Conservation (phyloP, 2,113 vertebrate species). For the Rallus limicola region DNA sequence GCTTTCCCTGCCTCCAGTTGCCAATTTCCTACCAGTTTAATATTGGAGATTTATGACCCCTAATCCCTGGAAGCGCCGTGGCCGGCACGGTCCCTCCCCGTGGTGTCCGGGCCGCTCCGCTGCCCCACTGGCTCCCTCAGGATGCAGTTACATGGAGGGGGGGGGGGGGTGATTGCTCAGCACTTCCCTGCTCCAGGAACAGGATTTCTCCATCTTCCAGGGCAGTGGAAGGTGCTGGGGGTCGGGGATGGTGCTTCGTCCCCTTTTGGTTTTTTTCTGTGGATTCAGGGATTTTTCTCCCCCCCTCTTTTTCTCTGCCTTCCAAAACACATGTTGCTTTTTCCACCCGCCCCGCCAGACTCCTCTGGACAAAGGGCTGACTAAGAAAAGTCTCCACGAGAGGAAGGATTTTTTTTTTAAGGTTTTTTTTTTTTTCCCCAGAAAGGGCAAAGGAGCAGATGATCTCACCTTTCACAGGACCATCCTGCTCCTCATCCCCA, state of each 20-base stretch:
- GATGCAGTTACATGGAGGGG: background rate
- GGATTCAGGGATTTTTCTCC: background rate
- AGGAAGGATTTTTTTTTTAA: slow-evolving; percentile 15
- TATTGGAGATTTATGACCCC: slow-evolving; percentile 44
- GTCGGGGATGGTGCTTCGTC: background rate
- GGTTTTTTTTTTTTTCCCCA: slow-evolving; percentile 54
- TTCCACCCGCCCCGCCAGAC: slow-evolving; percentile 74
- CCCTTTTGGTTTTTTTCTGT: background rate
- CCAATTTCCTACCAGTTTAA: slow-evolving; percentile 34
- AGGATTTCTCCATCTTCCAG: background rate
- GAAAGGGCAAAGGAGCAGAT: slow-evolving; percentile 52
- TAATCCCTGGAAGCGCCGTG: slow-evolving; percentile 10
- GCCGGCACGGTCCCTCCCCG: background rate
- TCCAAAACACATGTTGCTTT: slow-evolving; percentile 58
- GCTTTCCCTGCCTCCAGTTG: background rate
- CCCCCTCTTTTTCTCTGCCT: background rate
- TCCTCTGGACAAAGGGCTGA: slow-evolving; percentile 75
- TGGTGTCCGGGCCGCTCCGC: background rate
- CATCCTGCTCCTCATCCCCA: background rate
- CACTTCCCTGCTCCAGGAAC: accelerated
- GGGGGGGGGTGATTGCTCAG: background rate
- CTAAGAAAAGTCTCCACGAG: slow-evolving; percentile 68
- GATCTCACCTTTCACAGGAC: slow-evolving; percentile 71
- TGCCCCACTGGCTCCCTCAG: background rate
- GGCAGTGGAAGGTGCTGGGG: background rate